These are phyloP conservation scores for Sphyrna mokarran DNA, from an alignment of 2,113 vertebrate species.

Conservation along the genomic window DNA sequence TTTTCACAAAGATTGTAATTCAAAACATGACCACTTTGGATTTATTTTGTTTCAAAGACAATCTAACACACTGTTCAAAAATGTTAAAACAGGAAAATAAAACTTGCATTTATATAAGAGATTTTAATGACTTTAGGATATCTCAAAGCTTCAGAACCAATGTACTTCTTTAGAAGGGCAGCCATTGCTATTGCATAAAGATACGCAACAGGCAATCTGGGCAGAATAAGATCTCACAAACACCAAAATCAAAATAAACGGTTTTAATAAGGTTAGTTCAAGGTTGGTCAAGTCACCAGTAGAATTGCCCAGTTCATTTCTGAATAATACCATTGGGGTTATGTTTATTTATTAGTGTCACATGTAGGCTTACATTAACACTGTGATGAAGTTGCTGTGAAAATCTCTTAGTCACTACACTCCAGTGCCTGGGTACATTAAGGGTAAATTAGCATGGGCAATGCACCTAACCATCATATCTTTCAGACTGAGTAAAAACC, in stretches of 20 bases:
- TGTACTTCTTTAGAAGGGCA: not conserved
- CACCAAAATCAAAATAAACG: not conserved
- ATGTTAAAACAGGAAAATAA: not conserved
- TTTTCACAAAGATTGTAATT: not conserved
- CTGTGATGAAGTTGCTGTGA: too few species aligned
- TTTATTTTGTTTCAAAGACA: not conserved
- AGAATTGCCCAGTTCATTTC: not conserved
- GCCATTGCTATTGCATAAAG: not conserved
- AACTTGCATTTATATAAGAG: not conserved
- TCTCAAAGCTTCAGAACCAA: not conserved
- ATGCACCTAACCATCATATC: too few species aligned
- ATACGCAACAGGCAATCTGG: not conserved
- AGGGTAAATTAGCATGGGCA: too few species aligned
- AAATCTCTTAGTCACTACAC: too few species aligned
- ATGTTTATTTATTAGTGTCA: too few species aligned
- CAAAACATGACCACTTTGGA: not conserved
- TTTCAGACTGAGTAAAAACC: too few species aligned
- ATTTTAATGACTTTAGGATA: not conserved
- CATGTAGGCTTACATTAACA: too few species aligned
- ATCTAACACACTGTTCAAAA: not conserved
- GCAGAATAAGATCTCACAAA: not conserved
- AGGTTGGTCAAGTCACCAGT: not conserved
- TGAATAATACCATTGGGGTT: not conserved
- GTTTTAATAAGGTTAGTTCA: not conserved
- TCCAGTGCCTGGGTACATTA: too few species aligned